Percentiles rank a stretch among this genome's conserved stretches.
phyloP scores from a whole-genome alignment of 2,797 vertebrate species.

The Hippoglossus hippoglossus region DNA sequence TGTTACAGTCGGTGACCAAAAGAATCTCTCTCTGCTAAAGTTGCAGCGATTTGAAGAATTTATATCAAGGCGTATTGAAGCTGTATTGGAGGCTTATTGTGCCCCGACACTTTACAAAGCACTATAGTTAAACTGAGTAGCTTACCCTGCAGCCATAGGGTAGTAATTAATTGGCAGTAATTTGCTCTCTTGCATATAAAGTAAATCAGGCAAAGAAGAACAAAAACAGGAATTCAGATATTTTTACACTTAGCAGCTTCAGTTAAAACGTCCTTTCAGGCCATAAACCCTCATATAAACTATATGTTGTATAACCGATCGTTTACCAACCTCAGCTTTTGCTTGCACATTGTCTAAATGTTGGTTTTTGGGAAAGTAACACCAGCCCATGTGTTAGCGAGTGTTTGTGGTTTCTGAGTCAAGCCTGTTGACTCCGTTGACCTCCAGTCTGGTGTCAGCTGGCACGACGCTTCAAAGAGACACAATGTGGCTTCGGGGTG shows the following conservation, averaged over 20 bases:
- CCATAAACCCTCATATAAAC: conserved; percentile 14
- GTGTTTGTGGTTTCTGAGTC: conserved; percentile 32
- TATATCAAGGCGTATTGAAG: neutral
- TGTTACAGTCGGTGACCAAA: too few relatives aligned
- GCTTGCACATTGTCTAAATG: conserved; percentile 8
- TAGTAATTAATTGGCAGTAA: neutral
- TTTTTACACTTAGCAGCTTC: neutral
- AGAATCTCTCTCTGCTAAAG: too few relatives aligned
- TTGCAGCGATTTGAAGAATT: too few relatives aligned
- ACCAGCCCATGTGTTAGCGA: conserved; percentile 31
- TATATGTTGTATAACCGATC: conserved; percentile 15
- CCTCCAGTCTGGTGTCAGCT: conserved; percentile 34
- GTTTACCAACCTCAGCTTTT: conserved; percentile 7
- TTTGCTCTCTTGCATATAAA: neutral
- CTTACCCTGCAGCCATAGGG: neutral
- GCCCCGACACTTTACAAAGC: neutral
- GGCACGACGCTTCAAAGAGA: conserved; percentile 39
- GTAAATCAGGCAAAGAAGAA: neutral
- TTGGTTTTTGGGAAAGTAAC: conserved; percentile 24
- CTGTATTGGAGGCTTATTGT: neutral
- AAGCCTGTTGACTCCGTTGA: conserved; percentile 32
- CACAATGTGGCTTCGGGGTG: conserved; percentile 41
- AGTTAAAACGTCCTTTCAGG: neutral
- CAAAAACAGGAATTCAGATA: neutral
- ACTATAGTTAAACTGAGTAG: neutral